A percentile compares a stretch with the other conserved stretches of the same genome.
Evolutionary conservation across 2,797 vertebrate genomes (phyloP).

Genomic region (Peromyscus eremicus): DNA sequence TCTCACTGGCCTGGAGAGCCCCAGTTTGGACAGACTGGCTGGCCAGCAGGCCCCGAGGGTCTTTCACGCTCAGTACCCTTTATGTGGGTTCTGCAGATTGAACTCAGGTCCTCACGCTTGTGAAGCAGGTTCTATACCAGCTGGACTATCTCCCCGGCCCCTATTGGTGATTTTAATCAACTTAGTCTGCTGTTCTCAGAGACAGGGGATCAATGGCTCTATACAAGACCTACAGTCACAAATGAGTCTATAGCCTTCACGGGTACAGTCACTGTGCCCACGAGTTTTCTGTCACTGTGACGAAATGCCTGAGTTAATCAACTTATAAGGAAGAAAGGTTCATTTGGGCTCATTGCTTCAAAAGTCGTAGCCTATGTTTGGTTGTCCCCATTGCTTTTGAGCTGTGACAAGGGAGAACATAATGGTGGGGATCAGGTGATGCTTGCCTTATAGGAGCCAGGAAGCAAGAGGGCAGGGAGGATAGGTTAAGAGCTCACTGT

Average conservation of each 20-base stretch:
- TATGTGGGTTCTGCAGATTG: background rate
- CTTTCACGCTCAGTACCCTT: background rate
- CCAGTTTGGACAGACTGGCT: background rate
- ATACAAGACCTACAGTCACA: background rate
- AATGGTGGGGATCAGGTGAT: fast-evolving
- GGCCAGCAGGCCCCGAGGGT: background rate
- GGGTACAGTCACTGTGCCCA: background rate
- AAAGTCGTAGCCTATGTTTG: background rate
- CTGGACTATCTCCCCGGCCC: background rate
- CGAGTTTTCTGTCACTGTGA: background rate
- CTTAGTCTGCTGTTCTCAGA: background rate
- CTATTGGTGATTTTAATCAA: background rate
- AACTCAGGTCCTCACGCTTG: background rate
- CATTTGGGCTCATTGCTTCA: background rate
- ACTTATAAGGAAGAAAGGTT: background rate
- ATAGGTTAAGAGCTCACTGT: background rate
- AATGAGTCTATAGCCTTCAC: background rate
- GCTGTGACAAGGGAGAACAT: background rate
- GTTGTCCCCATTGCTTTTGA: background rate
- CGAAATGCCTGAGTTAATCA: background rate
- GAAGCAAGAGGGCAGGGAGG: background rate
- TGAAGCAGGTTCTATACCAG: background rate
- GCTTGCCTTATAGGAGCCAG: background rate
- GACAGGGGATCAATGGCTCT: fast-evolving
- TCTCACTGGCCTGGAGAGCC: background rate